Percentiles rank a stretch among this genome's conserved stretches.
Evolutionary conservation across 2,888 invertebrate species (phyloP).

Genomic region (Ophonus ardosiacus): DNA sequence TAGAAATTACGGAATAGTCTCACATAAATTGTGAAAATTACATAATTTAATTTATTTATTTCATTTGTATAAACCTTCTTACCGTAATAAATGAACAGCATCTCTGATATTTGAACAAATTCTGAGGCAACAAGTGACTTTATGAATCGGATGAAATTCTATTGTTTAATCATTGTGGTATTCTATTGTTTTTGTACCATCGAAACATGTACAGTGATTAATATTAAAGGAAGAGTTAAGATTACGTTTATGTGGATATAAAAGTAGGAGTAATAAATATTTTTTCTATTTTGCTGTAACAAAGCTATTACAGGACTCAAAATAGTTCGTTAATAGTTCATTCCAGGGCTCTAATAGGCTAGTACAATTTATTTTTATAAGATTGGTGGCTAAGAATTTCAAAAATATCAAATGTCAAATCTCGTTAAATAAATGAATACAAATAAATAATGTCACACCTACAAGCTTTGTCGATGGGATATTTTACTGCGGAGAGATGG

Average conservation of each 20-base stretch:
- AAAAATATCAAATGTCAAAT: too few relatives aligned
- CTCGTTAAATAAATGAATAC: too few relatives aligned
- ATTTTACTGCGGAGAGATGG: too few relatives aligned
- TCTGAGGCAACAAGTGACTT: constrained; percentile 21
- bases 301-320: too few relatives aligned
- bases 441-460: too few relatives aligned
- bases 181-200: constrained; percentile 13
- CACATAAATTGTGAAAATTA: neutral
- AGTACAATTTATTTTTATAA: too few relatives aligned
- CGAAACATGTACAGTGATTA: neutral
- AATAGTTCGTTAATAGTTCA: too few relatives aligned
- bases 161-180: constrained; percentile 29
- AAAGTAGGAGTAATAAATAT: neutral
- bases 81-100: neutral
- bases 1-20: too few relatives aligned
- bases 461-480: too few relatives aligned
- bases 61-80: neutral
- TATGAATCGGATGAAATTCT: constrained; percentile 15
- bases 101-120: constrained; percentile 6
- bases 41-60: neutral
- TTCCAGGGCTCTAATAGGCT: too few relatives aligned
- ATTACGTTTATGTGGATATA: neutral
- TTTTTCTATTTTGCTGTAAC: too few relatives aligned
- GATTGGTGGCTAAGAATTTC: too few relatives aligned
- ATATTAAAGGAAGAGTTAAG: neutral